A percentile compares a stretch with the other conserved stretches of the same genome.
These are phyloP conservation scores for Himalopsyche kuldschensis DNA, from an alignment of 2,888 invertebrate genomes.

Conservation along the genomic window DNA sequence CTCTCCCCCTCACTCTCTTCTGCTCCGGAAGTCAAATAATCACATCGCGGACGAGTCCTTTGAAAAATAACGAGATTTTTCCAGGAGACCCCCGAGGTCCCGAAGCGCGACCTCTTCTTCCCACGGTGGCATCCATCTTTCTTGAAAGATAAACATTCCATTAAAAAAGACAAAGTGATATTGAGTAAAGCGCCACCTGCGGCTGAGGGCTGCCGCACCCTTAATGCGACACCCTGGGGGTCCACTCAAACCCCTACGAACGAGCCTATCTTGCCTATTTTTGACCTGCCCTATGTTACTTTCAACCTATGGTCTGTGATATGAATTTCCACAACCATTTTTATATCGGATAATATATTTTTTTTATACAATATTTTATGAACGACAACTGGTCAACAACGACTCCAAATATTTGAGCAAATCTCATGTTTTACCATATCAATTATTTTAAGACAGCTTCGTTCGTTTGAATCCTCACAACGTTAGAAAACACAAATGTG, in stretches of 20 bases:
- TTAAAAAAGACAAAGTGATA: constrained; percentile 6
- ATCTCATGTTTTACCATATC: no score
- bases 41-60: not conserved
- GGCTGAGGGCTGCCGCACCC: not conserved
- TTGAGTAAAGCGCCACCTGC: constrained; percentile 4
- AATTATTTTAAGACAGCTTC: no score
- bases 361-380: no score
- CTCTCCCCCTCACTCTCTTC: not conserved
- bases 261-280: not conserved
- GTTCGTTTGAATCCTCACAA: no score
- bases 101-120: not conserved
- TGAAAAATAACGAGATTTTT: not conserved
- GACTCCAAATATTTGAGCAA: no score
- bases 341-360: no score
- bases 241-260: not conserved
- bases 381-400: no score
- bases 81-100: not conserved
- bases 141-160: constrained; percentile 9
- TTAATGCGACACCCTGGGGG: not conserved
- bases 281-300: not conserved
- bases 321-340: no score
- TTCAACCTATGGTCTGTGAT: not conserved
- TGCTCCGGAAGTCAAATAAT: not conserved
- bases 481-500: no score
- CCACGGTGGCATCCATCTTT: not conserved